Conservation (phyloP, 2,797 vertebrate genomes). For the Sebastes minor region DNA sequence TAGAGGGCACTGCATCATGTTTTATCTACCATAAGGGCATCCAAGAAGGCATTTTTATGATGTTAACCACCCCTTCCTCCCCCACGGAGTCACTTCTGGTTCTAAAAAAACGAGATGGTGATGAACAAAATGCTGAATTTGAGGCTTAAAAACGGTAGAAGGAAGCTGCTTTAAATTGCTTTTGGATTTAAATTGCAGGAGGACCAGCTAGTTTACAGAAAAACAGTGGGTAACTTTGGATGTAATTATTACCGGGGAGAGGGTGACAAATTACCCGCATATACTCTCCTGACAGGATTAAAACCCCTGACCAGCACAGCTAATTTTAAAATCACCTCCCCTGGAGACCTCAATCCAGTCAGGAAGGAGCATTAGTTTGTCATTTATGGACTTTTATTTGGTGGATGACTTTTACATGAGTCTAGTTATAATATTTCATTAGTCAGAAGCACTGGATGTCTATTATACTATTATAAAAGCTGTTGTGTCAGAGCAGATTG, state of each 20-base stretch:
- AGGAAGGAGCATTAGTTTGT: not conserved
- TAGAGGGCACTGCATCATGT: too few species aligned
- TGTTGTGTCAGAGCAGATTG: not conserved
- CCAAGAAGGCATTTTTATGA: too few species aligned
- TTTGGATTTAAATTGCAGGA: not conserved
- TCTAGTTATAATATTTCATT: not conserved
- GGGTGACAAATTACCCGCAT: too few species aligned
- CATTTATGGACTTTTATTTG: not conserved
- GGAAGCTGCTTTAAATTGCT: not conserved
- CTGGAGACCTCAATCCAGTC: not conserved
- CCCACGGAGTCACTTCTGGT: too few species aligned
- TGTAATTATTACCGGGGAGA: not conserved
- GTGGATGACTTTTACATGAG: too few species aligned
- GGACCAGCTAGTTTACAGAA: not conserved
- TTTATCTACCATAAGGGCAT: too few species aligned
- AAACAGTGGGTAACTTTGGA: too few species aligned
- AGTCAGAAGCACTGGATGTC: not conserved
- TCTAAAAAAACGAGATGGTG: too few species aligned
- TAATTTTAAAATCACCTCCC: not conserved
- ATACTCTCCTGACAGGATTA: not conserved
- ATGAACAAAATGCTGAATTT: too few species aligned
- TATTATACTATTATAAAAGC: not conserved
- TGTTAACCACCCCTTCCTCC: too few species aligned
- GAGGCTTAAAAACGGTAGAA: too few species aligned
- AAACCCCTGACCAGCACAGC: not conserved